Conservation (phyloP, 1,140 invertebrate genomes). For the Tribolium madens region DNA sequence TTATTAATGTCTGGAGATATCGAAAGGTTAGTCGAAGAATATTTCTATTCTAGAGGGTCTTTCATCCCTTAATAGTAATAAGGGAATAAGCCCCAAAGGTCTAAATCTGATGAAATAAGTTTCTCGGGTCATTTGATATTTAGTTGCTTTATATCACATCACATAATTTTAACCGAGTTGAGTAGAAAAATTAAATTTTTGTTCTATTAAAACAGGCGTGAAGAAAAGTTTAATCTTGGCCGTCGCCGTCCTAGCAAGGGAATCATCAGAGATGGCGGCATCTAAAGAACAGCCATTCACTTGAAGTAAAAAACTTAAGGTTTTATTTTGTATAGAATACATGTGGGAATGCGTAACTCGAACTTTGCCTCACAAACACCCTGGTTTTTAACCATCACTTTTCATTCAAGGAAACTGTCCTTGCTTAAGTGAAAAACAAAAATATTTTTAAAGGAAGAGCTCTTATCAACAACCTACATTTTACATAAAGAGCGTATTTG, state of each 20-base stretch:
- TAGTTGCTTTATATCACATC: constrained; percentile 16
- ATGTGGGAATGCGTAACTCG: constrained; percentile 4
- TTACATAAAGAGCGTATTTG: constrained; percentile 13
- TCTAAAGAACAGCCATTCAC: neutral
- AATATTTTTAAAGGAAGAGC: constrained; percentile 10
- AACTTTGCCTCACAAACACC: neutral
- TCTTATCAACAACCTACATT: neutral
- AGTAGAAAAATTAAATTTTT: neutral
- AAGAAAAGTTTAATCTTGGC: neutral
- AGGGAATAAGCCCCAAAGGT: constrained; percentile 13
- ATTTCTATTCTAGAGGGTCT: constrained; percentile 22
- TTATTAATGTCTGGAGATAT: constrained; percentile 12
- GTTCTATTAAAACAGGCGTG: neutral
- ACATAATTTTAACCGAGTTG: constrained; percentile 29
- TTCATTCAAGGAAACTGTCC: neutral
- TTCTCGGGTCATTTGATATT: neutral
- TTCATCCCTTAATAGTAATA: constrained; percentile 26
- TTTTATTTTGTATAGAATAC: constrained; percentile 2
- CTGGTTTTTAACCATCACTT: neutral
- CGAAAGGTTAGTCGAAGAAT: constrained; percentile 5
- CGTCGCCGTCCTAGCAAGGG: neutral
- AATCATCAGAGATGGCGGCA: neutral
- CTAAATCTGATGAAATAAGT: constrained; percentile 21
- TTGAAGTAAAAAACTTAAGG: neutral
- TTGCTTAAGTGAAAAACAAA: constrained; percentile 14